Conservation (phyloP, 2,888 invertebrate species). For the Cremastinae sp. region DNA sequence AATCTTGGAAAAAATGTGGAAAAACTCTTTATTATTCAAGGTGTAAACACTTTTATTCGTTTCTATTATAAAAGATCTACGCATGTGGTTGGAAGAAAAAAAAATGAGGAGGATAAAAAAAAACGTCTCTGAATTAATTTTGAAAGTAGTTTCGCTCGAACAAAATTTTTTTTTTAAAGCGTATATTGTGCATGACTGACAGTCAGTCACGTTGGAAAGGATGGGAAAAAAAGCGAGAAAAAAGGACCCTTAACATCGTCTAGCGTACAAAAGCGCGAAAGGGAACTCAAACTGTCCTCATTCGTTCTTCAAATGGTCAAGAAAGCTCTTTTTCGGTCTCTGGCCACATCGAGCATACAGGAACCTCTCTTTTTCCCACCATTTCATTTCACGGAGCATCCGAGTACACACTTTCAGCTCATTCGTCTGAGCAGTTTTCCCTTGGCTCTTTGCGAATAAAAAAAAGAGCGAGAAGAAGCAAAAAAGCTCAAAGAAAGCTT, state of each 20-base stretch:
- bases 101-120: too few relatives aligned
- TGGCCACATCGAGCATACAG: conserved; percentile 19
- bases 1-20: conserved; percentile 27
- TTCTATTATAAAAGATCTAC: too few relatives aligned
- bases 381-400: conserved; percentile 43
- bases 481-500: conserved; percentile 29
- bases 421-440: conserved; percentile 41
- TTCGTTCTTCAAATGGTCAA: conserved; percentile 30
- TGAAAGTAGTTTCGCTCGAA: too few relatives aligned
- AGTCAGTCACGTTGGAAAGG: too few relatives aligned
- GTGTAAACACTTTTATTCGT: conserved; percentile 19
- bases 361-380: conserved; percentile 42
- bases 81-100: too few relatives aligned
- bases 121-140: too few relatives aligned
- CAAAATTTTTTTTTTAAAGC: too few relatives aligned
- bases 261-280: conserved; percentile 18
- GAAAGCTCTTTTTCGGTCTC: conserved; percentile 20
- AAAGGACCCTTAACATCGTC: conserved; percentile 38
- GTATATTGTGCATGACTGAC: too few relatives aligned
- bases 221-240: background rate
- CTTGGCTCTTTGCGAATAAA: conserved; percentile 38
- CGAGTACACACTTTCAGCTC: conserved; percentile 35
- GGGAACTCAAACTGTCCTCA: conserved; percentile 41
- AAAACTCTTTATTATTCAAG: conserved; percentile 1
- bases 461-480: conserved; percentile 41